Conservation (phyloP, 2,888 invertebrate genomes). For the Zaprionus bogoriensis region DNA sequence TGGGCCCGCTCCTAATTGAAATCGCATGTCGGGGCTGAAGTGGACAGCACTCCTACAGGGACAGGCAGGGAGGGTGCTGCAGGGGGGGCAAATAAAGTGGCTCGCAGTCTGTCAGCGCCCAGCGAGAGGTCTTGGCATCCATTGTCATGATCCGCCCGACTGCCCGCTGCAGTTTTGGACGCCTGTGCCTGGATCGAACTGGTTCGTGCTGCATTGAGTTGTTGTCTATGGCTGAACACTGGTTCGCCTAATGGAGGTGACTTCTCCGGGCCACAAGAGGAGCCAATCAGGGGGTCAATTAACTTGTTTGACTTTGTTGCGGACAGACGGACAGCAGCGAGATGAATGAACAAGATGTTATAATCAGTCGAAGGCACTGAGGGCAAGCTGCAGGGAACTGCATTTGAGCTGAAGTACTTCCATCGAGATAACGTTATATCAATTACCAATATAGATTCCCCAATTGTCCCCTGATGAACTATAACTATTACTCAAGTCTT, state of each 20-base stretch:
- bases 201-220: constrained; percentile 11
- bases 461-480: too few species aligned
- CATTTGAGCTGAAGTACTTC: background rate
- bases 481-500: too few species aligned
- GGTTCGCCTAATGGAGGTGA: constrained; percentile 41
- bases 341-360: constrained; percentile 1
- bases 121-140: constrained; percentile 46
- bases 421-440: too few species aligned
- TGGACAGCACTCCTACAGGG: background rate
- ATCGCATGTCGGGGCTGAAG: constrained; percentile 17
- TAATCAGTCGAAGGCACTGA: background rate
- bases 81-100: background rate
- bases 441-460: too few species aligned
- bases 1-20: constrained; percentile 60
- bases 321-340: background rate
- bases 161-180: constrained; percentile 18
- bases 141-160: constrained; percentile 7
- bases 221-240: constrained; percentile 3
- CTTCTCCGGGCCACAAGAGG: constrained; percentile 17
- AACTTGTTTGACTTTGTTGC: constrained; percentile 9
- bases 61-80: background rate
- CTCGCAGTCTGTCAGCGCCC: constrained; percentile 32
- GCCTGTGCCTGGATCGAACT: constrained; percentile 6
- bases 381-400: background rate
- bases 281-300: constrained; percentile 40